Conservation (phyloP, 2,797 vertebrate genomes). For the Bufotes viridis region DNA sequence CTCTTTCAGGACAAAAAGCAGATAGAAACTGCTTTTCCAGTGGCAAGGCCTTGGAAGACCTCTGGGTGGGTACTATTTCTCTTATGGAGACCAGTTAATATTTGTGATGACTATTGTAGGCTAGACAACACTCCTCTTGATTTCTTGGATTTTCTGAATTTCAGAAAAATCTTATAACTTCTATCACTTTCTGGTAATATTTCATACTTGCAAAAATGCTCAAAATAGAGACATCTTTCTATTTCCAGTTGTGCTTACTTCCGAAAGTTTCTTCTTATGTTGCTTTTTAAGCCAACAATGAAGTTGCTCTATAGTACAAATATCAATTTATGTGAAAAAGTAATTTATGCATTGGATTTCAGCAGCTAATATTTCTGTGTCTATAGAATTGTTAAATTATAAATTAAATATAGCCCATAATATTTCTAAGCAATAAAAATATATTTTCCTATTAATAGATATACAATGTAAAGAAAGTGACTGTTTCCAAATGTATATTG, state of each 20-base stretch:
- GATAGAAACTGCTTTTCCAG: no score
- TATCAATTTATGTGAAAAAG: constrained; percentile 20
- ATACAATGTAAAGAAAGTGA: constrained; percentile 3
- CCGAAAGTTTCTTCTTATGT: neutral
- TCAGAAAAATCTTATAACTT: neutral
- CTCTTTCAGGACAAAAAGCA: no score
- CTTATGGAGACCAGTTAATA: no score
- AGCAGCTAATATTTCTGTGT: constrained; percentile 18
- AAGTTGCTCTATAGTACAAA: neutral
- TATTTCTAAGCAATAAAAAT: constrained; percentile 26
- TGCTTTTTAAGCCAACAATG: constrained; percentile 1
- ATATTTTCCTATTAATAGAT: constrained; percentile 24
- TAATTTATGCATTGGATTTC: constrained; percentile 36
- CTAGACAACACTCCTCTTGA: no score
- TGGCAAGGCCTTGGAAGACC: no score
- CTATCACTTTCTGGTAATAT: neutral
- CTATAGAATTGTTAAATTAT: constrained; percentile 25
- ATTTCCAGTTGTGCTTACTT: neutral
- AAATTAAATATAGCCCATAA: neutral
- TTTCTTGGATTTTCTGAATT: no score
- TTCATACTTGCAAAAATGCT: neutral
- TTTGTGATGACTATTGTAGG: no score
- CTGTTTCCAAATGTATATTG: constrained; percentile 68
- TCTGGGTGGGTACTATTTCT: no score
- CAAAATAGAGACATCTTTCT: neutral